These are phyloP conservation scores for Macrotis lagotis DNA, from an alignment of 2,113 vertebrate genomes.

Conservation along the genomic window DNA sequence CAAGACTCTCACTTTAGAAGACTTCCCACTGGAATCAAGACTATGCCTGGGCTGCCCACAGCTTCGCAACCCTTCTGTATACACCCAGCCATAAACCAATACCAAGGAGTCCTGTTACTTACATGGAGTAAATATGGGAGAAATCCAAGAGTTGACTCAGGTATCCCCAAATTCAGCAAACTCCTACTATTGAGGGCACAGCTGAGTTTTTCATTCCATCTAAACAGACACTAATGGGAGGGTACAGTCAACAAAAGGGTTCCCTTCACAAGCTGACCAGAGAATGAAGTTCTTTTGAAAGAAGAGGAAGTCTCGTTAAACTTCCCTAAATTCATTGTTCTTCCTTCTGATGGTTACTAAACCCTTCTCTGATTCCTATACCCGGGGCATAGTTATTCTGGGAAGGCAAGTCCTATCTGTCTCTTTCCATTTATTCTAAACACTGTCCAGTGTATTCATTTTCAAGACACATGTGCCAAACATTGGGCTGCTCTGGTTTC, in stretches of 20 bases:
- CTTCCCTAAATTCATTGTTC: conserved; percentile 70
- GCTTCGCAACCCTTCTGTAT: conserved; percentile 40
- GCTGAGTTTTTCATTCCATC: conserved; percentile 7
- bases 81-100: not conserved
- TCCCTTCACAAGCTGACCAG: conserved; percentile 22
- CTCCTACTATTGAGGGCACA: conserved; percentile 35
- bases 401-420: not conserved
- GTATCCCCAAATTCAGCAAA: conserved; percentile 45
- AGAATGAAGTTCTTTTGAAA: conserved; percentile 43
- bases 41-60: fast-evolving
- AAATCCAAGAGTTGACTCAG: conserved; percentile 45
- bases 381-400: not conserved
- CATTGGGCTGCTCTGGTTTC: not conserved
- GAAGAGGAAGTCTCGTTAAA: conserved; percentile 65
- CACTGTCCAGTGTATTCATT: not conserved
- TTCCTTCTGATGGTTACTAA: conserved; percentile 51
- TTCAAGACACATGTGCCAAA: not conserved
- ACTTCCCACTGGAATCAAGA: conserved; percentile 21
- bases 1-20: conserved; percentile 28
- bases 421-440: not conserved
- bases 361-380: conserved; percentile 22
- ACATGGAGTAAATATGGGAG: conserved; percentile 35
- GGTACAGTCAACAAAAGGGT: not conserved
- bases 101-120: conserved; percentile 60
- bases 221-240: not conserved